A percentile compares a stretch with the other conserved stretches of the same genome.
Evolutionary conservation across 2,113 vertebrate species (phyloP).

Genomic region (Rhipidura dahli): DNA sequence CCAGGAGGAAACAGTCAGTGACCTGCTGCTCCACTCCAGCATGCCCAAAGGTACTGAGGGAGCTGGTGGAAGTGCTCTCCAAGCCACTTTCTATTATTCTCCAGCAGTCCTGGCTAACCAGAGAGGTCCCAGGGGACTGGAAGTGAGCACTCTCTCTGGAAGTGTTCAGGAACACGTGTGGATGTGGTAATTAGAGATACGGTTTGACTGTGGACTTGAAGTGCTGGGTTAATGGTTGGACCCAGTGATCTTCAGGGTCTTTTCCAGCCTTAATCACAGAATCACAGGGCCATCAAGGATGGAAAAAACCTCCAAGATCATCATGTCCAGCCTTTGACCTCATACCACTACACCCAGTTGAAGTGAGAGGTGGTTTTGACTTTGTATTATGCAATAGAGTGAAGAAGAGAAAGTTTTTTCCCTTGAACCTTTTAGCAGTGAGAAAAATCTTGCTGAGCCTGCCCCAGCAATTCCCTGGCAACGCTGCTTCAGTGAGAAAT

Average conservation of each 20-base stretch:
- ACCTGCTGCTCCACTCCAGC: not conserved
- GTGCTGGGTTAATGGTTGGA: not conserved
- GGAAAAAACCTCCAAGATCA: not conserved
- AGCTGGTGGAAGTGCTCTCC: not conserved
- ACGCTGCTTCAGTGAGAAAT: not conserved
- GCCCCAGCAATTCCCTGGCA: not conserved
- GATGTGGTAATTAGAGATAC: not conserved
- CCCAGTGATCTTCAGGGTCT: not conserved
- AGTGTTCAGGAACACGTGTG: accelerated
- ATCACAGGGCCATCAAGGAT: not conserved
- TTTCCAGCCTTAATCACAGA: not conserved
- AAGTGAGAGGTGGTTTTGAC: not conserved
- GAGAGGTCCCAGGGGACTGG: not conserved
- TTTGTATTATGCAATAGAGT: not conserved
- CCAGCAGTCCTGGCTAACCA: not conserved
- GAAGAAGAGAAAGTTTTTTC: not conserved
- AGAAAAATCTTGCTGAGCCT: not conserved
- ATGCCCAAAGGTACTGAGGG: no score
- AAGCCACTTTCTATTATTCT: not conserved
- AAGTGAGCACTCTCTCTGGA: not conserved
- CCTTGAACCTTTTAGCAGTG: not conserved
- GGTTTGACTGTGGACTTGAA: not conserved
- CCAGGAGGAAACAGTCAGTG: not conserved
- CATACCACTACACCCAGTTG: no score
- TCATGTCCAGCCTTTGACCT: not conserved